Conservation (phyloP, 2,113 vertebrate species). For the Reinhardtius hippoglossoides region DNA sequence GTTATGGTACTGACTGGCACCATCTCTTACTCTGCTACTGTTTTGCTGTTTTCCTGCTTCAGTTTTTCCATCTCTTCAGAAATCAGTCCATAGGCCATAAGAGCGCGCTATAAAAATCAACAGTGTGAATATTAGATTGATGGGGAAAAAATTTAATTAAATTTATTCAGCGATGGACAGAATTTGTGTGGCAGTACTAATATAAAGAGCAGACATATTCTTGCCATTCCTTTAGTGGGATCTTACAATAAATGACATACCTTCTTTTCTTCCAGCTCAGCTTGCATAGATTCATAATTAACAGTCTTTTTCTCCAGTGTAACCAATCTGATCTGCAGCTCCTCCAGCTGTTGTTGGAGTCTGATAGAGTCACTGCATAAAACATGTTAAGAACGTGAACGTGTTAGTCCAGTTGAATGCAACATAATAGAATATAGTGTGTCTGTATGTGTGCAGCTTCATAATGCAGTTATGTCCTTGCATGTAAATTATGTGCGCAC, state of each 20-base stretch:
- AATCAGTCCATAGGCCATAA: conserved; percentile 85
- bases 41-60: conserved; percentile 85
- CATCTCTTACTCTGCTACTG: conserved; percentile 83
- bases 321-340: conserved; percentile 88
- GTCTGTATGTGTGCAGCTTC: no score
- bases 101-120: conserved; percentile 79
- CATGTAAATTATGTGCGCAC: no score
- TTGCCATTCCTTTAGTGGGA: neutral
- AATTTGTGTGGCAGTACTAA: no score
- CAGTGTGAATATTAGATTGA: no score
- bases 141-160: no score
- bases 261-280: conserved; percentile 91
- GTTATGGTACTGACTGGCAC: neutral
- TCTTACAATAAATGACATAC: conserved; percentile 64
- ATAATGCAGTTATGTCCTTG: neutral
- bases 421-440: neutral
- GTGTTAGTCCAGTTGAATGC: neutral
- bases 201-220: neutral
- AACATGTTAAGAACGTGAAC: neutral
- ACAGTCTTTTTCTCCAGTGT: conserved; percentile 88
- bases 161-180: no score
- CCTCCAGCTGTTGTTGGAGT: conserved; percentile 90
- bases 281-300: conserved; percentile 85
- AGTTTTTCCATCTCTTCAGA: conserved; percentile 84
- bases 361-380: conserved; percentile 87